Conservation (phyloP, 2,888 invertebrate genomes). For the Antitype chi region DNA sequence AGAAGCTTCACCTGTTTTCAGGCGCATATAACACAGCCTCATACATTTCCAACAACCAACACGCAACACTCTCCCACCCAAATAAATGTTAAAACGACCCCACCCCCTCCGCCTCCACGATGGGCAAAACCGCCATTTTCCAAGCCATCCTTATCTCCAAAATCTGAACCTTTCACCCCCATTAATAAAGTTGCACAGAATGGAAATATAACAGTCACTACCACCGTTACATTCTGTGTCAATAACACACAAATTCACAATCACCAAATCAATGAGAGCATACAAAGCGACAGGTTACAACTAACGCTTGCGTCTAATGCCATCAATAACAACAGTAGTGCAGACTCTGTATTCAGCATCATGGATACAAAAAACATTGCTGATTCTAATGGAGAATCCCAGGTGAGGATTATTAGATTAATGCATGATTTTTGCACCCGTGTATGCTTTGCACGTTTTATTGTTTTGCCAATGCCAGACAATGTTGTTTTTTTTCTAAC, state of each 20-base stretch:
- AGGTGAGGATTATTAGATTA: conserved; percentile 80
- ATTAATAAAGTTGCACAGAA: conserved; percentile 88
- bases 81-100: conserved; percentile 89
- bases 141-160: conserved; percentile 87
- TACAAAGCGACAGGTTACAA: conserved; percentile 87
- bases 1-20: conserved; percentile 86
- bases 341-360: conserved; percentile 82
- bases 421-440: conserved; percentile 74
- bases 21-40: conserved; percentile 90
- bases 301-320: conserved; percentile 90
- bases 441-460: conserved; percentile 70
- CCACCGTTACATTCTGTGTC: conserved; percentile 96
- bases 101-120: conserved; percentile 96
- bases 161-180: conserved; percentile 86
- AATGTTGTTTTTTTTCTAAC: conserved; percentile 72
- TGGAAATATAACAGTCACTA: conserved; percentile 95
- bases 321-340: conserved; percentile 85
- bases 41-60: conserved; percentile 86
- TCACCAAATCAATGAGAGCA: conserved; percentile 88
- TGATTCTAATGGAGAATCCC: conserved; percentile 83
- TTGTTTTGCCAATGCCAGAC: conserved; percentile 56
- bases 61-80: conserved; percentile 85
- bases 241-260: conserved; percentile 90
- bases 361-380: conserved; percentile 81
- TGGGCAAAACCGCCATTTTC: conserved; percentile 95